A percentile compares a stretch with the other conserved stretches of the same genome.
These are phyloP conservation scores for Probaryconus sp. DNA, from an alignment of 1,140 invertebrate species.

Conservation along the genomic window DNA sequence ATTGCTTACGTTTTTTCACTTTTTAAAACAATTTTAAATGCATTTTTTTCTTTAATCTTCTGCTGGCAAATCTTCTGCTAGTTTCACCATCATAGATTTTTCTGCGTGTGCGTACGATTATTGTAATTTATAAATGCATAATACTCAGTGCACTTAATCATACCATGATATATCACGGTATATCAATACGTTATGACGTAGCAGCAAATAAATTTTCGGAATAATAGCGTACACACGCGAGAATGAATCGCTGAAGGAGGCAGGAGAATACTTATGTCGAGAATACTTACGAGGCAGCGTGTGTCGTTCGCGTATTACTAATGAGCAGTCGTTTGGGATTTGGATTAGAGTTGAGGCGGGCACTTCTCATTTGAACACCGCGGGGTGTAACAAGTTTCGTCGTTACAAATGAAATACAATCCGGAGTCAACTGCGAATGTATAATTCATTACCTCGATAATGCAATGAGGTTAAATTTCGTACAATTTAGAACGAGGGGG, in stretches of 20 bases:
- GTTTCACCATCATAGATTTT: no score
- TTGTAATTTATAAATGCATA: conserved; percentile 1
- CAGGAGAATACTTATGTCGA: no score
- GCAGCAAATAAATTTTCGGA: conserved; percentile 7
- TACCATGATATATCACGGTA: not conserved
- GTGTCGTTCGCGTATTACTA: conserved; percentile 63
- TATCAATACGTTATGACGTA: conserved; percentile 8
- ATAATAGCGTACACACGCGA: conserved; percentile 20
- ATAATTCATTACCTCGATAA: conserved; percentile 53
- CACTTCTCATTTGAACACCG: conserved; percentile 36
- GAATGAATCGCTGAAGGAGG: no score
- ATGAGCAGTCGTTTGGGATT: conserved; percentile 58
- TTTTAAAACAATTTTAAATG: no score
- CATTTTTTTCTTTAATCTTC: no score
- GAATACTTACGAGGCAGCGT: conserved; percentile 48
- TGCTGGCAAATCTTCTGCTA: no score
- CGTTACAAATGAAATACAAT: conserved; percentile 34
- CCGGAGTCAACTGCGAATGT: conserved; percentile 24
- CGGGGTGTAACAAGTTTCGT: conserved; percentile 40
- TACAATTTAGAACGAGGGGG: no score
- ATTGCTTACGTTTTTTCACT: no score
- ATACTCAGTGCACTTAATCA: conserved; percentile 5
- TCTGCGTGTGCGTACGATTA: no score
- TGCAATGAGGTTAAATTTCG: conserved; percentile 48
- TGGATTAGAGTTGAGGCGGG: conserved; percentile 56